Conservation (phyloP, 2,113 vertebrate genomes). For the Ochotona curzoniae region DNA sequence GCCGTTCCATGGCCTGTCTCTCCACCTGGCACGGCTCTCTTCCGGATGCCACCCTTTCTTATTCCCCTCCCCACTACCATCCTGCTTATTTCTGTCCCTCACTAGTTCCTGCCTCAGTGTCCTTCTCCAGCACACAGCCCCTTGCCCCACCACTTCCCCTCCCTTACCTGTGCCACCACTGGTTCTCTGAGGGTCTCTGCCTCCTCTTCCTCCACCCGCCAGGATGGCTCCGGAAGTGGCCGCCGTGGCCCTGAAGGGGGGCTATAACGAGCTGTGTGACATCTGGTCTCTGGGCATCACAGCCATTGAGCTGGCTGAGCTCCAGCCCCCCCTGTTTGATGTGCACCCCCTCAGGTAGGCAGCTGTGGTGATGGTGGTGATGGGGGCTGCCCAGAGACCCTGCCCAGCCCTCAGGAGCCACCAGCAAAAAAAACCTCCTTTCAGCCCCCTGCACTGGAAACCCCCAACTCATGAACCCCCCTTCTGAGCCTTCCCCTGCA, state of each 20-base stretch:
- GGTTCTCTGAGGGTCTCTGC: slow-evolving; percentile 45
- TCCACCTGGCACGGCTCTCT: no score
- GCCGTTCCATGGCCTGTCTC: not conserved
- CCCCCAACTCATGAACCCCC: not conserved
- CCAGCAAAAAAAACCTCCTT: not conserved
- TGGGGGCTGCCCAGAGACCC: not conserved
- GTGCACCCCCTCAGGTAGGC: slow-evolving; percentile 93
- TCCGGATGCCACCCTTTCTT: not conserved
- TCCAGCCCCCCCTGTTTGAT: slow-evolving; percentile 93
- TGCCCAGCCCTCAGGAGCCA: not conserved
- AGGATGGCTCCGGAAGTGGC: slow-evolving; percentile 98
- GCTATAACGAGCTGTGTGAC: slow-evolving; percentile 94
- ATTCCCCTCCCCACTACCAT: no score
- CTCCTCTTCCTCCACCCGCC: not conserved
- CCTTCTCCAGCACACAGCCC: not conserved
- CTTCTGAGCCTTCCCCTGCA: not conserved
- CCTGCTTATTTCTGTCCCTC: no score
- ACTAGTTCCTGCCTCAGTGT: not conserved
- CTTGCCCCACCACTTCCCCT: not conserved
- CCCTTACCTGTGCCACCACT: not conserved
- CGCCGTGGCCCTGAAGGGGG: slow-evolving; percentile 94
- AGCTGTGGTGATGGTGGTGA: accelerated
- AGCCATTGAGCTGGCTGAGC: slow-evolving; percentile 93
- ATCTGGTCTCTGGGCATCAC: slow-evolving; percentile 97
- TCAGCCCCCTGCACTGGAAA: not conserved